phyloP scores from a whole-genome alignment of 2,888 invertebrate species.

The Palloptera scutellata region DNA sequence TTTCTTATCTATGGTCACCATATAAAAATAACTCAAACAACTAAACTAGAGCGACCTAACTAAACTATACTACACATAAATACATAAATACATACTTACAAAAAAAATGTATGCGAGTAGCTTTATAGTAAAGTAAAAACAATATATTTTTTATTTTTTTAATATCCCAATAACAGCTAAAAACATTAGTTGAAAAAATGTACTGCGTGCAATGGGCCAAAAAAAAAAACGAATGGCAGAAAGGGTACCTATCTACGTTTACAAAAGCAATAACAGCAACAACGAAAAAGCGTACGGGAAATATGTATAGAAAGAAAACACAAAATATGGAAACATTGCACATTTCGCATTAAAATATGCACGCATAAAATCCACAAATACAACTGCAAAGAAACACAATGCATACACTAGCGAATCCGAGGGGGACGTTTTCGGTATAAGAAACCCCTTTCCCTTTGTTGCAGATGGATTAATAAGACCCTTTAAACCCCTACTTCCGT shows the following conservation, averaged over 20 bases:
- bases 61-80: not conserved
- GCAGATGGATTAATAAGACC: too few relatives aligned
- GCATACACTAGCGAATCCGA: not conserved
- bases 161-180: not conserved
- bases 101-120: not conserved
- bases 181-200: not conserved
- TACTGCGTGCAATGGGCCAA: not conserved
- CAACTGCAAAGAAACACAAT: conserved; percentile 4
- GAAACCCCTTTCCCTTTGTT: too few relatives aligned
- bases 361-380: conserved; percentile 7
- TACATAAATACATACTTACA: not conserved
- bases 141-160: too few relatives aligned
- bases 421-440: too few relatives aligned
- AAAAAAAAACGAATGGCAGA: conserved; percentile 8
- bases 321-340: conserved; percentile 17
- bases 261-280: too few relatives aligned
- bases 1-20: conserved; percentile 22
- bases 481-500: too few relatives aligned
- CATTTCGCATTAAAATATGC: conserved; percentile 13
- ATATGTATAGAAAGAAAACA: conserved; percentile 1
- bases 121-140: not conserved
- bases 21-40: not conserved
- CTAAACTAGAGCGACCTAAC: not conserved
- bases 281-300: not conserved
- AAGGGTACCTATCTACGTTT: too few relatives aligned